Evolutionary conservation across 2,888 invertebrate species (phyloP).

Genomic region (Agapostemon virescens): DNA sequence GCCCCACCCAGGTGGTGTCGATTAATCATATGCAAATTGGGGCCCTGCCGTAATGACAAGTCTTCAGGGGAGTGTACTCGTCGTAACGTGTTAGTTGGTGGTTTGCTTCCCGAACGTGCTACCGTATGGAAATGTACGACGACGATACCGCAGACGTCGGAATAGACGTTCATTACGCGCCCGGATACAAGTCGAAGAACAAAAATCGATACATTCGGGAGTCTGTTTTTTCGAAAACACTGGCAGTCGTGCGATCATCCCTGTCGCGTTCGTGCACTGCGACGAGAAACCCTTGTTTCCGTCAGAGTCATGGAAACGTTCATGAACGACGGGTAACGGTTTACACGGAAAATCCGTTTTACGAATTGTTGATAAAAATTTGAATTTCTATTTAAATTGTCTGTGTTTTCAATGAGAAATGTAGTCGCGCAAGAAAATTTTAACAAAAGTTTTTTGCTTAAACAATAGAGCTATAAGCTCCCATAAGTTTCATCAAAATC

Average conservation of each 20-base stretch:
- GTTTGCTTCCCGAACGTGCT: neutral
- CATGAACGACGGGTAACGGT: too few relatives aligned
- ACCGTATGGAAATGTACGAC: constrained; percentile 2
- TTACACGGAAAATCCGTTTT: too few relatives aligned
- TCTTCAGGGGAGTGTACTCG: neutral
- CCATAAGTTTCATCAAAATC: too few relatives aligned
- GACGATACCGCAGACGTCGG: neutral
- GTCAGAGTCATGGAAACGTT: too few relatives aligned
- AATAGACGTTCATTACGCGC: neutral
- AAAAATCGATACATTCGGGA: neutral
- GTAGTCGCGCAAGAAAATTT: too few relatives aligned
- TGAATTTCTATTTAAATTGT: too few relatives aligned
- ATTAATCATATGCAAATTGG: constrained; percentile 32
- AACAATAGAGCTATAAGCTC: too few relatives aligned
- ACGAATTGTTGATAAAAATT: too few relatives aligned
- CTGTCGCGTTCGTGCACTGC: too few relatives aligned
- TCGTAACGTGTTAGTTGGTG: neutral
- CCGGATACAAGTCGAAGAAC: neutral
- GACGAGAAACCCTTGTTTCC: too few relatives aligned
- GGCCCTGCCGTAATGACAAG: neutral
- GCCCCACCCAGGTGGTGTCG: neutral
- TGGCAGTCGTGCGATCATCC: neutral
- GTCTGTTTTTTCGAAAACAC: neutral
- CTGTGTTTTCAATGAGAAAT: too few relatives aligned
- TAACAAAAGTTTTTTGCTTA: too few relatives aligned